phyloP scores from a whole-genome alignment of 2,888 invertebrate genomes.

The Sycophila texana region DNA sequence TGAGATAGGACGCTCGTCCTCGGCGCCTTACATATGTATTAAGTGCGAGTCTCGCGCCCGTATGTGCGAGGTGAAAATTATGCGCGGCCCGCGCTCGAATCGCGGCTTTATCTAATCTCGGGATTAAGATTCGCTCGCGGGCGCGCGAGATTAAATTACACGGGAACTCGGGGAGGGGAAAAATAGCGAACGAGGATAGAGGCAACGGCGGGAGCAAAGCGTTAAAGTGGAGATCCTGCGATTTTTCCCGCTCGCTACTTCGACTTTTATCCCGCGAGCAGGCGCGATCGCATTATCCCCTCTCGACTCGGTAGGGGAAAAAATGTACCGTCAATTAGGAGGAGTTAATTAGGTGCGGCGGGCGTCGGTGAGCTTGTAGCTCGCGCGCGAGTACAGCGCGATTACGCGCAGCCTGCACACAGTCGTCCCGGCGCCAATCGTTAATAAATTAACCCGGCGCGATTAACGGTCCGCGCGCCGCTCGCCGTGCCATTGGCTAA shows the following conservation, averaged over 20 bases:
- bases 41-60: not conserved
- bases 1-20: no score
- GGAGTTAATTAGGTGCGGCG: constrained; percentile 30
- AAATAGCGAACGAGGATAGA: not conserved
- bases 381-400: not conserved
- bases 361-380: not conserved
- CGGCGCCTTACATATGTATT: no score
- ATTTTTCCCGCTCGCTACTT: no score
- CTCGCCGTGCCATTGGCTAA: constrained; percentile 61
- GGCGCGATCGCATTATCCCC: not conserved
- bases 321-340: constrained; percentile 24
- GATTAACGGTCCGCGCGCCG: constrained; percentile 49
- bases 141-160: constrained; percentile 67
- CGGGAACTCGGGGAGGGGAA: not conserved
- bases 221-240: no score
- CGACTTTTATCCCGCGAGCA: no score
- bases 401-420: constrained; percentile 51
- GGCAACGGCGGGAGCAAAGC: not conserved
- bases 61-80: constrained; percentile 1
- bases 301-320: not conserved
- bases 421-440: constrained; percentile 57
- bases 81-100: not conserved
- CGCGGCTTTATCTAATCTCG: constrained; percentile 63
- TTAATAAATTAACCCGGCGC: constrained; percentile 64
- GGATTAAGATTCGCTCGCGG: constrained; percentile 66